A percentile compares a stretch with the other conserved stretches of the same genome.
phyloP scores from a whole-genome alignment of 2,888 invertebrate species.

The Thyatira batis region DNA sequence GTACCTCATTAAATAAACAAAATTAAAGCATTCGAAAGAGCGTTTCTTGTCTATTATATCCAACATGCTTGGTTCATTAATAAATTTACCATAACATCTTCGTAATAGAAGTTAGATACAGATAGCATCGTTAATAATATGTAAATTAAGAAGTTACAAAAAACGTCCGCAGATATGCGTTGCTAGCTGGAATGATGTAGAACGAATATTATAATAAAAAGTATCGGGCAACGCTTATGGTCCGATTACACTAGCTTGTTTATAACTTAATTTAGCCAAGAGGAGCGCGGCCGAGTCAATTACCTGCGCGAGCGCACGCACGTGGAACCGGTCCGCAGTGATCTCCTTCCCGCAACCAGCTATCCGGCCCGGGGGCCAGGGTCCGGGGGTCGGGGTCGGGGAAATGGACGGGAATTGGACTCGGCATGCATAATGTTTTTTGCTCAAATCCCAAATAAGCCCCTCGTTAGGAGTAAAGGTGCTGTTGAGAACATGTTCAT shows the following conservation, averaged over 20 bases:
- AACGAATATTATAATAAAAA: constrained; percentile 51
- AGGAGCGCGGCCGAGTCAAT: constrained; percentile 53
- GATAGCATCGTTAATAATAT: background rate
- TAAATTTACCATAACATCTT: background rate
- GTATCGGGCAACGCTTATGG: constrained; percentile 49
- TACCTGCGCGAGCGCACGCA: constrained; percentile 75
- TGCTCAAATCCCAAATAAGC: constrained; percentile 48
- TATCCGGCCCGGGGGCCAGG: constrained; percentile 28
- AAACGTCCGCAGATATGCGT: constrained; percentile 1
- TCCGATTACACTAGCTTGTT: constrained; percentile 66
- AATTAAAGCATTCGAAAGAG: too few relatives aligned
- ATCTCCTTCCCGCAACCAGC: constrained; percentile 35
- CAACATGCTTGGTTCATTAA: too few relatives aligned
- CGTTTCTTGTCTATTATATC: too few relatives aligned
- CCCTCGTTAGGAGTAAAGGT: constrained; percentile 32
- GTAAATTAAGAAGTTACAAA: background rate
- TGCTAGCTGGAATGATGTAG: constrained; percentile 39
- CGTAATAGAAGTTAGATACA: background rate
- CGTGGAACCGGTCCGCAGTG: constrained; percentile 66
- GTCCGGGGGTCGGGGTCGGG: constrained; percentile 15
- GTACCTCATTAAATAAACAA: too few relatives aligned
- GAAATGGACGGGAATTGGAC: constrained; percentile 46
- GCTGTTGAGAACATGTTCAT: too few relatives aligned
- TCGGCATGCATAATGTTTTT: constrained; percentile 68
- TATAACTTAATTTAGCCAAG: constrained; percentile 75